Conservation (phyloP, 2,888 invertebrate species). For the Rhagonycha lutea region DNA sequence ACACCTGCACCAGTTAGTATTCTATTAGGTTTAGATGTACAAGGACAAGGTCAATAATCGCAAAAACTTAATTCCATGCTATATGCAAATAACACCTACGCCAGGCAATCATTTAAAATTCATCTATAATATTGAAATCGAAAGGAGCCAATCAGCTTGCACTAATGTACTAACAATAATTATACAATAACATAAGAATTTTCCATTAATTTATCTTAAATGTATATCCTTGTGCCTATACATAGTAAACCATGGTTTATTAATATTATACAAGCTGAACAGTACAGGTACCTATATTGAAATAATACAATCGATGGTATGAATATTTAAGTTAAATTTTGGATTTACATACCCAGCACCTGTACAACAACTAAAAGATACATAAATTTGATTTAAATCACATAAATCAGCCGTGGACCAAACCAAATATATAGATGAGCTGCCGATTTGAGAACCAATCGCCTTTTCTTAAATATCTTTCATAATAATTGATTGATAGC, state of each 20-base stretch:
- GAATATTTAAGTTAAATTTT: neutral
- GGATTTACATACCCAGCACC: neutral
- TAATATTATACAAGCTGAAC: neutral
- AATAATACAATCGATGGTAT: neutral
- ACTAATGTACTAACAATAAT: neutral
- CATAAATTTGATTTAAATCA: neutral
- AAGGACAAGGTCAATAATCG: constrained; percentile 20
- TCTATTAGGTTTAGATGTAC: constrained; percentile 10
- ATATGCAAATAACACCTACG: constrained; percentile 9
- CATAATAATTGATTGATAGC: too few species aligned
- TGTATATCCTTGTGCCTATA: too few species aligned
- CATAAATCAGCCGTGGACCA: neutral
- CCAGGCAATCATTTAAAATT: neutral
- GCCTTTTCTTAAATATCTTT: neutral
- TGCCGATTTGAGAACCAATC: neutral
- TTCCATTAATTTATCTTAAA: neutral
- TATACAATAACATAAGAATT: neutral
- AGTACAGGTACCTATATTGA: neutral
- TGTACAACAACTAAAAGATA: neutral
- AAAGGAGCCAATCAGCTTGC: neutral
- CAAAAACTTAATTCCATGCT: constrained; percentile 6
- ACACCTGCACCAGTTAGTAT: constrained; percentile 16
- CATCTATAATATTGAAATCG: neutral
- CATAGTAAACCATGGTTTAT: neutral
- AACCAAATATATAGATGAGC: neutral